phyloP scores from a whole-genome alignment of 2,888 invertebrate genomes.

The Eueremaeus valkanovi region DNA sequence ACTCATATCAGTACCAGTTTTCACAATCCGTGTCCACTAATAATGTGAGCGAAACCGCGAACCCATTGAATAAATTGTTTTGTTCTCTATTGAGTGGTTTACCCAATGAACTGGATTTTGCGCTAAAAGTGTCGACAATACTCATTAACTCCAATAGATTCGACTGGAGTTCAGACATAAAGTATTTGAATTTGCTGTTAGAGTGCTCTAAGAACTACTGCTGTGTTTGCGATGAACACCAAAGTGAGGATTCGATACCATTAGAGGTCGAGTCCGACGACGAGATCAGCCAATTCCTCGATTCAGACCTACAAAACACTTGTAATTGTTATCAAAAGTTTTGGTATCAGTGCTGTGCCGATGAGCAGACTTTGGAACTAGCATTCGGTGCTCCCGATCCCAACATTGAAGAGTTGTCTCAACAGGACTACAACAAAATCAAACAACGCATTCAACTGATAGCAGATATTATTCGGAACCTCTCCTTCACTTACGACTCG shows the following conservation, averaged over 20 bases:
- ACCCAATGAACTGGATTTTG: slow-evolving; percentile 97
- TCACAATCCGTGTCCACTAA: slow-evolving; percentile 55
- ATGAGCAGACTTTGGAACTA: slow-evolving; percentile 35
- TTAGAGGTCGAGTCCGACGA: not conserved
- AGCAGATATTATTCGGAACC: slow-evolving; percentile 39
- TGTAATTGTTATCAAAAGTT: slow-evolving; percentile 41
- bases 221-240: slow-evolving; percentile 43
- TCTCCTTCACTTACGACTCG: slow-evolving; percentile 39
- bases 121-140: slow-evolving; percentile 91
- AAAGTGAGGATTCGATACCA: slow-evolving; percentile 13
- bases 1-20: slow-evolving; percentile 77
- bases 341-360: slow-evolving; percentile 32
- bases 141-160: slow-evolving; percentile 64
- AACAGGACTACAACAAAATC: slow-evolving; percentile 32
- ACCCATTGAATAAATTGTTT: slow-evolving; percentile 63
- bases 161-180: slow-evolving; percentile 38
- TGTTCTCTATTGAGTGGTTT: slow-evolving; percentile 85
- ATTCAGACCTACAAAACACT: not conserved
- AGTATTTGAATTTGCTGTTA: slow-evolving; percentile 41
- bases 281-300: not conserved
- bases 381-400: slow-evolving; percentile 18
- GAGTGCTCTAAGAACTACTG: slow-evolving; percentile 39
- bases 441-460: slow-evolving; percentile 33
- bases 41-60: not conserved
- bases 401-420: slow-evolving; percentile 14